Base-by-base conservation (phyloP, 2,113 vertebrate genomes). In the Oxyruncus cristatus region DNA sequence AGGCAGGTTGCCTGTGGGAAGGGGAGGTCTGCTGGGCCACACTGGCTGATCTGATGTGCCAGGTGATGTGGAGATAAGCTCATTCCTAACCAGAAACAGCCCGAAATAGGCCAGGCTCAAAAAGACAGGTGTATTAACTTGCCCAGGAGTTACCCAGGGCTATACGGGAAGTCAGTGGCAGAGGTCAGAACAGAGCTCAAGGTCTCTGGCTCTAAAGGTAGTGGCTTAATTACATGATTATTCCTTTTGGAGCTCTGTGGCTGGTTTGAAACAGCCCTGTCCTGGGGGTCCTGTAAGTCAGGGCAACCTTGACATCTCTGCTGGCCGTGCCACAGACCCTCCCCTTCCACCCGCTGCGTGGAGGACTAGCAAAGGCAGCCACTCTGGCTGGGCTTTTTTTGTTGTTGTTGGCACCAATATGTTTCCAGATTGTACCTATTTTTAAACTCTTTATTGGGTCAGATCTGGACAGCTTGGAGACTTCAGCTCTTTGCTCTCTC, bases 401-500 rank as follows among this genome's bases (percentile, higher is more conserved):
- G 78, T 95, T 75, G 32, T 79, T 97, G 93, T 95, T 98, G 98
- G 97, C 97, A 97, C 80, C 73, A 49, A 95, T 93, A 92, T 30
- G 30, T 92, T 95, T 97, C 97, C 98, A 98, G 97, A 98, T 97
- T 98, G 97, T 73, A 75, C 95, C 97, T 98, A 98, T 98, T 97
- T 98, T 98, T 98, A 98, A 97, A 97, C 66, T 67, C 85, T 97
- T 97, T 95, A 92, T 93, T 97, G 93, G 97, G 97, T 98, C 98
- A 98, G 95, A 94, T 84, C 85, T 96, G 98, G 98, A 98, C 97
- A 98, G 97, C 97, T 98, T 98, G 98, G 89, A 61, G 86, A 95
- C 85, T 92, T 96, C 92, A 93, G 79, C 74, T 97, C 71, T 95
- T 93, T 75, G 87, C 78, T 96, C 42, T 92, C 91, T 67, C 84